Base-by-base conservation (phyloP, 2,888 invertebrate genomes). In the Neoscelio sp. region DNA sequence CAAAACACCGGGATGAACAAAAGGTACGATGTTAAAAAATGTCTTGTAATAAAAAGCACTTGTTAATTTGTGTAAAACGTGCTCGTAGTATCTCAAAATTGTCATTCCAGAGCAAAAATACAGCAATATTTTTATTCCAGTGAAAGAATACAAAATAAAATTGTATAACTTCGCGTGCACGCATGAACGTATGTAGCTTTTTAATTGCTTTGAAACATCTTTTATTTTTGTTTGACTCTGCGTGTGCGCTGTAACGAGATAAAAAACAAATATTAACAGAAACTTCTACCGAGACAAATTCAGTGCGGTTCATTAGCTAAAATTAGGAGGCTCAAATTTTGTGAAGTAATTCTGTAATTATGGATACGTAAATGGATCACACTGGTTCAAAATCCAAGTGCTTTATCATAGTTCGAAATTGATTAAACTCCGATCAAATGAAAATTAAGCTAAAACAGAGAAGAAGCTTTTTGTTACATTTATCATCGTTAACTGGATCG, bases 41-140 rank as follows among this genome's bases (percentile, higher is more conserved):
- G 60, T 46, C 54, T 68, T 73, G 42, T 33, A 44, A 62, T 56
- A 64, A 71, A 62, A 62, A 62, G 13, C 52, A 71, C 44, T 54
- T 70, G 28, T 60, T 71, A 62, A 54, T 62, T 73, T 71, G 44
- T 46, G 8, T 38, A 18, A 70, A 60, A 46, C 17, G 30, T 20
- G 33, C 54, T 38, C 8, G 13, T 23, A 7, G 23, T 44, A 46
- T 46, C 18, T 62, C 62, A 71, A 60, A 73, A 73, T 62, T 54
- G 54, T 46, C 44, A 46, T 60, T 52, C n/a, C 10, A 17, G 20
- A 54, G 42, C 30, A 62, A 35, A 35, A 62, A 54, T 44, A 26
- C 28, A 28, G 10, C 48, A 33, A 15, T 52, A 38, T 62, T 62
- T 52, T 44, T 33, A 48, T 50, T 35, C 18, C 12, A 1, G 3